Evolutionary conservation across 2,797 vertebrate species (phyloP).

Genomic region (Mormyrus hasselquistii): DNA sequence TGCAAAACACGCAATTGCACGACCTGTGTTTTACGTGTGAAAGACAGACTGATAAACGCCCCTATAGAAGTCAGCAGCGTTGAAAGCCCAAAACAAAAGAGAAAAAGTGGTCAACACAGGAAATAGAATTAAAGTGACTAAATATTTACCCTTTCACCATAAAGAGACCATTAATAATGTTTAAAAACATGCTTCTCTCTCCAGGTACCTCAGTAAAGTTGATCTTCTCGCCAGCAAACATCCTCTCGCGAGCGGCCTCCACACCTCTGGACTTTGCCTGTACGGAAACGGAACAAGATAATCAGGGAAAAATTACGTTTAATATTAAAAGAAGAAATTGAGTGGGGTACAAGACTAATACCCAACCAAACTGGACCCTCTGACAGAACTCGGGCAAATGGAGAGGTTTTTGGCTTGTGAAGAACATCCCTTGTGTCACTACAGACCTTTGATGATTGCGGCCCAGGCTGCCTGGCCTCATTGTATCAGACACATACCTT

Average conservation of each 20-base stretch:
- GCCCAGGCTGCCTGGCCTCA: background rate
- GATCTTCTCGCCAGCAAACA: constrained; percentile 91
- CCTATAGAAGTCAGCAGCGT: background rate
- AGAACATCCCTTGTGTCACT: background rate
- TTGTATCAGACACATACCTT: background rate
- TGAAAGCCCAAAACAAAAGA: background rate
- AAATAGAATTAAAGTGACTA: background rate
- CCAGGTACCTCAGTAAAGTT: constrained; percentile 88
- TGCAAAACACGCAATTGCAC: background rate
- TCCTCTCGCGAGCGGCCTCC: constrained; percentile 77
- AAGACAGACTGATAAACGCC: background rate
- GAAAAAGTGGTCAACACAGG: background rate
- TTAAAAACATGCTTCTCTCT: background rate
- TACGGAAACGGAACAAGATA: background rate
- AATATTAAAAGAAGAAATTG: background rate
- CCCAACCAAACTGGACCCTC: background rate
- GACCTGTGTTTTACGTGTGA: background rate
- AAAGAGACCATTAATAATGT: background rate
- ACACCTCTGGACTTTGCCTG: constrained; percentile 86
- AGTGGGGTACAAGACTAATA: background rate
- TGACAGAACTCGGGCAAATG: background rate
- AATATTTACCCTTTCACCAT: background rate
- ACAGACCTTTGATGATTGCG: background rate
- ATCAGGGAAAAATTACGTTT: background rate
- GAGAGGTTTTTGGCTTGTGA: background rate